Evolutionary conservation across 2,113 vertebrate species (phyloP), one percentile per base, ranked within the genome.

Genomic region (Nothocercus julius): DNA sequence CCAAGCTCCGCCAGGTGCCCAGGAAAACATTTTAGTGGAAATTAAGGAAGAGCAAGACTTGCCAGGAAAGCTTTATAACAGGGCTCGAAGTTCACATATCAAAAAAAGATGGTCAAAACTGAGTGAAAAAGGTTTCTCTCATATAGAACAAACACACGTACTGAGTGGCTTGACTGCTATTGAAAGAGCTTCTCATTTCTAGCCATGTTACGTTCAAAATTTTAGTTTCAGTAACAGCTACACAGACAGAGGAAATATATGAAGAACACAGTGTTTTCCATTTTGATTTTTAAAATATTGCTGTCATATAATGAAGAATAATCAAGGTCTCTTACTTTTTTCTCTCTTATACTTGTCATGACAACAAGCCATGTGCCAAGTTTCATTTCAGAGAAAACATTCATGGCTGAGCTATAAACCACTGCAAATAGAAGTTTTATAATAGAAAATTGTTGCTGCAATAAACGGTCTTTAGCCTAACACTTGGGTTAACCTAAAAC

Each of bases 401-500:
- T 84, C 28, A 82, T 53, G 9, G 19, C 58, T 63, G 83, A 96
- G 34, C 85, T 94, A 90, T 75, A 81, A 92, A 76, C 73, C 61
- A 47, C 51, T 84, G 85, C 56, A 92, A 92, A 76, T 28, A 66
- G 49, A 85, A 61, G 12, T 85, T 89, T 78, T 70, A 85, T 49
- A 70, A 75, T 62, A 91, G 87, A 83, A 94, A 94, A 94, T 62
- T 78, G 85, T 94, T 92, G 79, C 68, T 44, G 72, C 95, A 95
- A 94, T 87, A 92, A 96, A 97, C n/a, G 80, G 40, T 62, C 12
- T 10, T 62, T 51, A 61, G 54, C 38, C 32, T 87, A 85, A 78
- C 14, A 75, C 80, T 49, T 49, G 49, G 49, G 49, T 49, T 49
- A 49, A 21, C 21, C 49, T 22, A 49, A 9, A 49, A 24, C 21